phyloP scores from a whole-genome alignment of 2,888 invertebrate genomes.

The Ichneumon xanthorius region DNA sequence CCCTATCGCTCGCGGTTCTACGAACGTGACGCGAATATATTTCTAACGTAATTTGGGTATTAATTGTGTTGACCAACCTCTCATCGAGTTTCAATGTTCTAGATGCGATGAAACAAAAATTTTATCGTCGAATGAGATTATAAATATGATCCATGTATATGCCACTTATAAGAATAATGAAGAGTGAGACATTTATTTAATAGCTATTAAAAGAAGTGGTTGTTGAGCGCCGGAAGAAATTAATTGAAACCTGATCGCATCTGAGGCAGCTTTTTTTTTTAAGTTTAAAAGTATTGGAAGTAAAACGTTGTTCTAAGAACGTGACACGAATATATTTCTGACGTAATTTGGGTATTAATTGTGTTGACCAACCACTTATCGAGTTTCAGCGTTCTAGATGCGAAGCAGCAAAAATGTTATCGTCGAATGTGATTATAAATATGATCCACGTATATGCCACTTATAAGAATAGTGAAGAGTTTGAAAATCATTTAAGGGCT shows the following conservation, averaged over 20 bases:
- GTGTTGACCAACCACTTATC: not conserved
- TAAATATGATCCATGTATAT: not conserved
- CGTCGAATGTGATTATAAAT: not conserved
- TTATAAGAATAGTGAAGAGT: not conserved
- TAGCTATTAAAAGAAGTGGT: no score
- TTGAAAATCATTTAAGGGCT: no score
- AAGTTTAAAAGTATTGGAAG: no score
- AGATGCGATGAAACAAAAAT: not conserved
- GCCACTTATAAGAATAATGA: not conserved
- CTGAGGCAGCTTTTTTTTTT: no score
- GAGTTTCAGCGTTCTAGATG: not conserved
- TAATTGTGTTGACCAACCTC: not conserved
- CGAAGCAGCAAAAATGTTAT: not conserved
- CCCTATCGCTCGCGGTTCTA: not conserved
- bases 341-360: not conserved
- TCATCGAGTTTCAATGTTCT: not conserved
- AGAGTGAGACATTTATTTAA: no score
- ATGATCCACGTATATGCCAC: not conserved
- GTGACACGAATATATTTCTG: not conserved
- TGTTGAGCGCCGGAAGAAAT: no score
- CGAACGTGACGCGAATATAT: slow-evolving; percentile 6
- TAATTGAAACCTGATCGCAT: no score
- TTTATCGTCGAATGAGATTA: not conserved
- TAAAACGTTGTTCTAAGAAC: not conserved
- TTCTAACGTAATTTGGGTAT: not conserved